These are phyloP conservation scores for Neodiprion virginianus DNA, from an alignment of 1,140 invertebrate genomes.

Conservation along the genomic window DNA sequence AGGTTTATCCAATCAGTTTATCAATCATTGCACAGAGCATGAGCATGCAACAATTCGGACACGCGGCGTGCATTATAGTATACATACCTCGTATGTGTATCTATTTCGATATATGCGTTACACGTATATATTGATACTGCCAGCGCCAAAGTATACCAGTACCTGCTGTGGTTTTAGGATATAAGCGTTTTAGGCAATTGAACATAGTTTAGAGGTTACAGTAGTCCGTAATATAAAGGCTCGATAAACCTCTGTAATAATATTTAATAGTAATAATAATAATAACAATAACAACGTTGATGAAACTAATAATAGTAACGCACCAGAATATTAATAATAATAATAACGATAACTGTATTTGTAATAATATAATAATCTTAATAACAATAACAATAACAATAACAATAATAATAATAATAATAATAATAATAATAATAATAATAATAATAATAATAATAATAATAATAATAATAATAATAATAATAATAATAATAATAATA, in stretches of 20 bases:
- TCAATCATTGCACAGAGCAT: no score
- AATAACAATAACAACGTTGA: background rate
- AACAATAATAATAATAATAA: background rate
- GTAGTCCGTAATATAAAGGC: background rate
- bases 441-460: background rate
- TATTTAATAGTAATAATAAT: background rate
- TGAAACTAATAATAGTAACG: background rate
- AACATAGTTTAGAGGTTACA: background rate
- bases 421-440: background rate
- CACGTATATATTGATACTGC: background rate
- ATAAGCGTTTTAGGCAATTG: background rate
- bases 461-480: background rate
- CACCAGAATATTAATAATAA: background rate
- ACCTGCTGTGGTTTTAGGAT: slow-evolving; percentile 20
- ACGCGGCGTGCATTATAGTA: no score
- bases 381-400: no score
- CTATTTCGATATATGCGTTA: background rate
- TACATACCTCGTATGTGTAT: no score
- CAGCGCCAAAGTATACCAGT: background rate
- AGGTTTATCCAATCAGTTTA: no score
- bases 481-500: background rate
- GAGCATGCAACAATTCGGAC: no score
- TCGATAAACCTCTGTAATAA: background rate
- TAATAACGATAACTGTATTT: background rate
- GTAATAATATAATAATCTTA: background rate